Evolutionary conservation across 2,888 invertebrate species (phyloP), one percentile per base, ranked within the genome.

Genomic region (Lasioglossum villosulum): DNA sequence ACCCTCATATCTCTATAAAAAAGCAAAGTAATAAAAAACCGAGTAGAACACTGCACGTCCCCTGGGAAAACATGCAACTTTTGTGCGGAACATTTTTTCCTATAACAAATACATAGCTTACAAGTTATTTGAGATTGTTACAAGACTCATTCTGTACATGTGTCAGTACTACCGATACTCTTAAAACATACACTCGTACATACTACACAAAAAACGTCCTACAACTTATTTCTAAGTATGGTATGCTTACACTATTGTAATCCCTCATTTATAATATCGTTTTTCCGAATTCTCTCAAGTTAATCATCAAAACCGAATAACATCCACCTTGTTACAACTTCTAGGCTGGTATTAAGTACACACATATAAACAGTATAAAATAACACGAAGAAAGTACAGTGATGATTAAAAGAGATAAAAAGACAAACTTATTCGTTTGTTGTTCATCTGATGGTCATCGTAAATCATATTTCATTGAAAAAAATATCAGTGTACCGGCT

Each of bases 301-400:
- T 91, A 91, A 90, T 90, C 91, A 90, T 90, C 90, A 91, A 84
- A 90, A 90, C 86, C 80, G 78, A 90, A 91, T 82, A 86, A 90
- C 90, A 90, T 90, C 90, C 90, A 90, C 90, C 90, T 90, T 90
- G 76, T 90, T 91, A 90, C 91, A 87, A 84, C 52, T 71, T 72
- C 34, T 82, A 52, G 30, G 63, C 34, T 80, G 30, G 30, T 74
- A 73, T 84, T 59, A 80, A 59, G 77, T 34, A 63, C 77, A 79
- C 75, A 52, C 4, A 39, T 70, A 12, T 56, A 56, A n/a, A 56
- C n/a, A 56, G 34, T 83, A 30, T 79, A 23, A 73, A 78, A 45
- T 75, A 78, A 85, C 66, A 70, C 45, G 39, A 52, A 77, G 45
- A 19, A 73, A 73, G 34, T 83, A 72, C 27, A 82, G 73, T 42